Percentiles rank a stretch among this genome's conserved stretches.
Conservation (phyloP, 2,888 invertebrate species). For the Cyclophora punctaria region DNA sequence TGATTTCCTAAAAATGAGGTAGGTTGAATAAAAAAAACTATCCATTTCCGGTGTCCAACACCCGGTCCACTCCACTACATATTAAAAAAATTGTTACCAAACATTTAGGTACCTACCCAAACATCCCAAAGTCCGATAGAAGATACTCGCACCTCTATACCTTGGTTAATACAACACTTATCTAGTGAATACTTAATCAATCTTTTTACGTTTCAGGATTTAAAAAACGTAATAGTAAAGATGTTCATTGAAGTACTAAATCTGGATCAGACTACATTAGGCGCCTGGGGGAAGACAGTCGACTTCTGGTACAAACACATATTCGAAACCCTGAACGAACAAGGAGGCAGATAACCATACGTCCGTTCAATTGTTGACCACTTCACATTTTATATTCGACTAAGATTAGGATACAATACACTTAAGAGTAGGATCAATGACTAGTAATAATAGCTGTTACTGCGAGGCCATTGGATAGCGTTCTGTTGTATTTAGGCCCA, state of each 20-base stretch:
- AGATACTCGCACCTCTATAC: no score
- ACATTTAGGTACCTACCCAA: no score
- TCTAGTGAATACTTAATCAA: no score
- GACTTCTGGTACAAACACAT: constrained; percentile 67
- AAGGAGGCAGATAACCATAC: constrained; percentile 26
- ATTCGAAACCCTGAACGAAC: constrained; percentile 43
- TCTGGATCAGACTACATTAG: constrained; percentile 47
- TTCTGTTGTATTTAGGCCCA: no score
- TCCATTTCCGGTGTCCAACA: no score
- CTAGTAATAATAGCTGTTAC: background rate
- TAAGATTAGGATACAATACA: constrained; percentile 2
- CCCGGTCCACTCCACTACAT: no score
- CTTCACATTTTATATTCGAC: constrained; percentile 9
- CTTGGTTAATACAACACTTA: no score
- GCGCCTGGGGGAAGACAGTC: constrained; percentile 61
- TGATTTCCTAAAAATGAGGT: no score
- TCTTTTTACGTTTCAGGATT: constrained; percentile 35
- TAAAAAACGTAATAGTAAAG: constrained; percentile 60
- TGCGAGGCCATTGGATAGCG: no score
- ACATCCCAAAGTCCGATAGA: no score
- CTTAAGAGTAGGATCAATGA: constrained; percentile 7
- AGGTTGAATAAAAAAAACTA: no score
- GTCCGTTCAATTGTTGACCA: constrained; percentile 12
- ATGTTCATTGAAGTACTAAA: constrained; percentile 63
- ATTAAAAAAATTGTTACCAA: no score